Evolutionary conservation across 2,113 vertebrate species (phyloP).

Genomic region (Odobenus rosmarus): DNA sequence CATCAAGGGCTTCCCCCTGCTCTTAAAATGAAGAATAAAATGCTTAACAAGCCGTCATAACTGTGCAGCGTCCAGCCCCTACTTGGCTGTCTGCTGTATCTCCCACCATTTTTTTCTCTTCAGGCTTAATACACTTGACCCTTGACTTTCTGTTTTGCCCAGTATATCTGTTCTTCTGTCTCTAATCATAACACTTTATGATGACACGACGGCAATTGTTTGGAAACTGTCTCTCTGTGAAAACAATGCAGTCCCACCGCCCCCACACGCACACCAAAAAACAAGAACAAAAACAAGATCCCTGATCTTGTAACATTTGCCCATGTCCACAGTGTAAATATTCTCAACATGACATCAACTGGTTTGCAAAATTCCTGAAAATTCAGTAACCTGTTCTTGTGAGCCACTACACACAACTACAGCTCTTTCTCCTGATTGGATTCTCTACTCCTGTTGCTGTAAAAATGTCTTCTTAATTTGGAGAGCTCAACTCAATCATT

Average conservation of each 20-base stretch:
- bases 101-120: not conserved
- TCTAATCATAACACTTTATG: not conserved
- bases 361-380: not conserved
- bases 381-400: not conserved
- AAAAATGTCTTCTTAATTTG: not conserved
- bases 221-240: not conserved
- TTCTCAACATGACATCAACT: not conserved
- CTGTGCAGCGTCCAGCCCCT: not conserved
- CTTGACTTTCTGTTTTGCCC: not conserved
- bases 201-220: not conserved
- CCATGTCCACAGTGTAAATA: not conserved
- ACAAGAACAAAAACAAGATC: not conserved
- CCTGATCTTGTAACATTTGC: not conserved
- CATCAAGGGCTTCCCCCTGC: not conserved
- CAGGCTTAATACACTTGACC: not conserved
- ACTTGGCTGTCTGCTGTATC: not conserved
- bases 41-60: not conserved
- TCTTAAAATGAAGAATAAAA: not conserved
- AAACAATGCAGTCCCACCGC: not conserved
- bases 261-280: not conserved
- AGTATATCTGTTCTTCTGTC: not conserved
- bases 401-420: fast-evolving
- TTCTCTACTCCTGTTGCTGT: not conserved
- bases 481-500: not conserved
- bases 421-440: not conserved